phyloP scores from a whole-genome alignment of 2,888 invertebrate species.

The Trachelus troglodyta region DNA sequence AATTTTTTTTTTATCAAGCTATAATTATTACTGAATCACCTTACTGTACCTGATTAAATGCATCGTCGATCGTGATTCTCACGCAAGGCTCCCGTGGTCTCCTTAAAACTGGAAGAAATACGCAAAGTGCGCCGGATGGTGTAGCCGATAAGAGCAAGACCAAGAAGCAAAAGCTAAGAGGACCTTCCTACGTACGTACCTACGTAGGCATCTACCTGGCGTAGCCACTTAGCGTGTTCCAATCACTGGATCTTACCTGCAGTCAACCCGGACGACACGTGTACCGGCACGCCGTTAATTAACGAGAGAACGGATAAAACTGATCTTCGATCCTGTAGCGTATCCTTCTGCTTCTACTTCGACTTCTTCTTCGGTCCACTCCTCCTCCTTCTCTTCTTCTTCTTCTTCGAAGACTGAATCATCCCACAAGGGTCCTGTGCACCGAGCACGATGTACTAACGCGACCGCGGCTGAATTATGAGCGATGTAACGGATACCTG shows the following conservation, averaged over 20 bases:
- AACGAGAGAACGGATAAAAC: constrained; percentile 17
- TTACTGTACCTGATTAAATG: not conserved
- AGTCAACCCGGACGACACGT: constrained; percentile 15
- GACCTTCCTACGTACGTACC: not conserved
- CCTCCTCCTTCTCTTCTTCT: no score
- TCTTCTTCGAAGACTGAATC: not conserved
- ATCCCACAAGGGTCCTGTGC: not conserved
- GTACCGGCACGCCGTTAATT: constrained; percentile 24
- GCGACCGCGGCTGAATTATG: constrained; percentile 14
- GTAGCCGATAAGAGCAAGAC: not conserved
- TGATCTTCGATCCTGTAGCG: not conserved
- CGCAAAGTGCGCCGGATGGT: constrained; percentile 8
- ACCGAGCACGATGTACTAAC: not conserved
- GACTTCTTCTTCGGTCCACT: not conserved
- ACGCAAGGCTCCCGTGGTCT: not conserved
- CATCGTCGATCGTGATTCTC: not conserved
- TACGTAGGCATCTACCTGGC: not conserved
- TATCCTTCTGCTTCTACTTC: not conserved
- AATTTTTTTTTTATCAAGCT: not conserved
- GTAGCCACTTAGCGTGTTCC: constrained; percentile 5
- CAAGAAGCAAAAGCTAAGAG: not conserved
- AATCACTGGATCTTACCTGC: not conserved
- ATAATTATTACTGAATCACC: not conserved
- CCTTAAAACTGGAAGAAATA: constrained; percentile 9
- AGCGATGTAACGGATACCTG: constrained; percentile 18